Evolutionary conservation across 2,888 invertebrate species (phyloP), one percentile per base, ranked within the genome.

Genomic region (Ceraclea dissimilis): DNA sequence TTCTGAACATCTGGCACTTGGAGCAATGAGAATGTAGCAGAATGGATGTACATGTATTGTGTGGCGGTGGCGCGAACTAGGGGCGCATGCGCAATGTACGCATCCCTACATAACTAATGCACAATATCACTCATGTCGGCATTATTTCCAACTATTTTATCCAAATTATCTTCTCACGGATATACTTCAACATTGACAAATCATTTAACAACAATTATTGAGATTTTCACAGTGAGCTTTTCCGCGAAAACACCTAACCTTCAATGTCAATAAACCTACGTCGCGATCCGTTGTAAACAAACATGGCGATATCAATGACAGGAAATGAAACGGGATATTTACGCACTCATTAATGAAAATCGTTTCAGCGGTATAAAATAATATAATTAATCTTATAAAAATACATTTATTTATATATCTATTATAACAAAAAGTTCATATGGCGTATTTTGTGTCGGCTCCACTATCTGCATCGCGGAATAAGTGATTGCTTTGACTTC

Each of bases 401-500:
- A 46, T 11, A 58, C 34, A 49, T 16, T 48, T 5, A 21, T 21
- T 77, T 75, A 97, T 73, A 99, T 97, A 78, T 99, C 98, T 71
- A 98, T 90, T 71, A 99, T 98, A 65, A 98, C 97, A 85, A 91
- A 99, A 48, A 97, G 79, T 80, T 98, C 93, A 73, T 82, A 85
- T 66, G 82, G 80, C 63, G 82, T 82, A 65, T 83, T 81, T 64
- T 86, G 79, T 46, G 84, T 81, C 64, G 82, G 79, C 66, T 87
- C 84, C 63, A 93, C 76, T 62, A 91, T 83, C 76, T 99, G 97
- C 98, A 99, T 98, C 54, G 96, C 94, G 6, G 98, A 97, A 74
- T 99, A 99, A 2, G 99, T 99, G 63, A 99, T 99, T 31, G 99
- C 99, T 72, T 99, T 99, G 2, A 99, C 94, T 76, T 99, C 99